phyloP scores from a whole-genome alignment of 1,140 invertebrate genomes.

The Ylistrum balloti region DNA sequence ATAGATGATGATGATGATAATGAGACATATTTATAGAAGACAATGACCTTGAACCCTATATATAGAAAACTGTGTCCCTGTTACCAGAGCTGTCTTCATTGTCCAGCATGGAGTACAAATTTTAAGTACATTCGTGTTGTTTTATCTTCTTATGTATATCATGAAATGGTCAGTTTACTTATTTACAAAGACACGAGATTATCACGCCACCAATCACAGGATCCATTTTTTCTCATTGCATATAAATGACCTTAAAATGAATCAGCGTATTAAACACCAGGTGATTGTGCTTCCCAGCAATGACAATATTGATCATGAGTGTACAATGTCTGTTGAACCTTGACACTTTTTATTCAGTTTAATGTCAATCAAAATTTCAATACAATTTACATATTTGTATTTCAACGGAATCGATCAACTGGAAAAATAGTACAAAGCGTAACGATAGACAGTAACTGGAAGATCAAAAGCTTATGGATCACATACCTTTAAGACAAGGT shows the following conservation, averaged over 20 bases:
- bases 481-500: neutral
- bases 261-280: neutral
- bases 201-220: neutral
- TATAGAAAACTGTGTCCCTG: no score
- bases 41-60: no score
- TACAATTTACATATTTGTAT: neutral
- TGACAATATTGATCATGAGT: neutral
- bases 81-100: no score
- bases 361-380: neutral
- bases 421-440: neutral
- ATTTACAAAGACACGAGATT: neutral
- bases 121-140: neutral
- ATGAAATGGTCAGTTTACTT: neutral
- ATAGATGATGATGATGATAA: no score
- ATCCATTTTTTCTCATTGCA: neutral
- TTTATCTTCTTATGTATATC: neutral
- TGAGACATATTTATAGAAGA: no score
- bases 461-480: neutral
- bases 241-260: neutral
- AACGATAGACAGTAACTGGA: neutral
- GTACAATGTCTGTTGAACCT: neutral
- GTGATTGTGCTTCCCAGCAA: neutral
- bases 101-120: no score
- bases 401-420: neutral
- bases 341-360: neutral